Conservation (phyloP, 2,888 invertebrate species). For the Automeris io region DNA sequence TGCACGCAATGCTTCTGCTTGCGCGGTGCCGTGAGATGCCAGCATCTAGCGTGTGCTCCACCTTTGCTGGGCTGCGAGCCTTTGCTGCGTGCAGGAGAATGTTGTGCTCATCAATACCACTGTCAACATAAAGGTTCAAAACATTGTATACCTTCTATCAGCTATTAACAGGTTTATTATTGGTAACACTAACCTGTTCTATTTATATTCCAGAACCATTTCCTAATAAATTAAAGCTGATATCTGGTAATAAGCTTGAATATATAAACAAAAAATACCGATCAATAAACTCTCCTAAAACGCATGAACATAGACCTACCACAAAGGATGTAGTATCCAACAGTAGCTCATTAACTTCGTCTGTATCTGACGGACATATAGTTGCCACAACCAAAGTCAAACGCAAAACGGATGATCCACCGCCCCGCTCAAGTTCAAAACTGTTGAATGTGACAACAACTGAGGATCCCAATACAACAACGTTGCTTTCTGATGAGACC, state of each 20-base stretch:
- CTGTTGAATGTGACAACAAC: constrained; percentile 17
- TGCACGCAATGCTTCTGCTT: constrained; percentile 91
- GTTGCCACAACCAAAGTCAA: constrained; percentile 51
- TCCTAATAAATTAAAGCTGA: background rate
- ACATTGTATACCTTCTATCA: no score
- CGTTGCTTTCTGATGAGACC: constrained; percentile 16
- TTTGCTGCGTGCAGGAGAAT: constrained; percentile 84
- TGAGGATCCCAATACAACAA: constrained; percentile 17
- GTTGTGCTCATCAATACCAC: constrained; percentile 90
- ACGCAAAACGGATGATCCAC: constrained; percentile 47
- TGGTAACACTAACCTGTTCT: no score
- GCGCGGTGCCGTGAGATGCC: constrained; percentile 83
- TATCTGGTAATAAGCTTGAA: background rate
- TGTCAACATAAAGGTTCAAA: constrained; percentile 78
- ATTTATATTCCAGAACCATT: constrained; percentile 28
- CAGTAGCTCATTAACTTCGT: constrained; percentile 29
- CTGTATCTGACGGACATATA: constrained; percentile 31
- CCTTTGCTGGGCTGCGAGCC: constrained; percentile 86
- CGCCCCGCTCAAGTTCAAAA: constrained; percentile 21
- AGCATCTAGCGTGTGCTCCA: constrained; percentile 85
- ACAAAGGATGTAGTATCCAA: constrained; percentile 31
- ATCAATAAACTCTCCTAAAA: background rate
- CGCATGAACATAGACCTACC: constrained; percentile 34
- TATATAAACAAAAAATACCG: background rate
- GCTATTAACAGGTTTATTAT: no score